Base-by-base conservation (phyloP, 2,888 invertebrate species). In the Eupithecia dodoneata region DNA sequence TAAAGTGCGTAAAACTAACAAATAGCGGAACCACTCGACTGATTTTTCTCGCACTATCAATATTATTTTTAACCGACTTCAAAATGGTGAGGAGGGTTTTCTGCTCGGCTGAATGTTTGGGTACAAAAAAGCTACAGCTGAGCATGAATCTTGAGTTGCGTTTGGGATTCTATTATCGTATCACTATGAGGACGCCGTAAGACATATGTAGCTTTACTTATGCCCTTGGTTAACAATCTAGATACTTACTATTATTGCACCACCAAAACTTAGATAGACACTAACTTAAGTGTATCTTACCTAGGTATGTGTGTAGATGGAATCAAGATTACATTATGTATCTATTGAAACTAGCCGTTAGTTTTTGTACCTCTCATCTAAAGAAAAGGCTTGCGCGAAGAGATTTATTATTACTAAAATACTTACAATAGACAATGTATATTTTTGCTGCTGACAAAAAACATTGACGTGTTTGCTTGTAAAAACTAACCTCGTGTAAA, bases 401-500 rank as follows among this genome's bases (percentile, higher is more conserved):
- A 63, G 30, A 63, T 63, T 18, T 30, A 63, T 63, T 5, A 66
- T 41, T 15, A 42, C 2, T 42, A 42, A 18, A 18, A 18, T 63
- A 30, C 30, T 30, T 30, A 63, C 30, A 63, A 30, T 4, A 30
- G 63, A 3, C n/a, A 55, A 55, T 49, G 52, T 55, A 18, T 59
- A 59, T 59, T 18, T 59, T 18, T 18, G 59, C 18, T 18, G n/a
- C 30, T 63, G 30, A 63, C 15, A 66, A 66, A 66, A 42, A 66
- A 15, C 15, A 42, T 42, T 66, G 66, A 66, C 66, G 15, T 66
- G 0, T 42, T 42, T 42, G 42, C 42, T 9, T 66, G 7, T n/a
- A 66, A 66, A 66, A 66, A 42, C 42, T 42, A 15, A 42, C 66
- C 66, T 42, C n/a, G 41, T n/a, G n/a, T 67, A 45, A 67, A 66